A percentile compares a stretch with the other conserved stretches of the same genome.
Conservation (phyloP, 1,140 invertebrate genomes). For the Caenorhabditis inopinata region DNA sequence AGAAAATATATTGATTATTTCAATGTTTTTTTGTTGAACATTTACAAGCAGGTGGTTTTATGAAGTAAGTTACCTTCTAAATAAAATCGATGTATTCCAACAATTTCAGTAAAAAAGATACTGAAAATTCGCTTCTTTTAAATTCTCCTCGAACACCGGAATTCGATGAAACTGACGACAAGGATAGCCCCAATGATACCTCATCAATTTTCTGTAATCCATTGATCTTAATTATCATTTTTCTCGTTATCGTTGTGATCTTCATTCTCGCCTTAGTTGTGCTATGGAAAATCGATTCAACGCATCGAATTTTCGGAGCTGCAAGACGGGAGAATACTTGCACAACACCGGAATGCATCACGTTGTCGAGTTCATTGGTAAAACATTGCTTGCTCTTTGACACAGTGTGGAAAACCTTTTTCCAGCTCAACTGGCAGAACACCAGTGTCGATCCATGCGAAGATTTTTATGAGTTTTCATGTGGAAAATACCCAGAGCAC, state of each 20-base stretch:
- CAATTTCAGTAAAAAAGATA: conserved; percentile 12
- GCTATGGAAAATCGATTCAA: neutral
- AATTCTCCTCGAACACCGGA: neutral
- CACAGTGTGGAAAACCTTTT: neutral
- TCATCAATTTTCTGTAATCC: neutral
- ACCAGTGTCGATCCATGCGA: neutral
- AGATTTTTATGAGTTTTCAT: neutral
- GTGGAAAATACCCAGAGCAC: conserved; percentile 6
- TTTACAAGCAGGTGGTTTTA: conserved; percentile 8
- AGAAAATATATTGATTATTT: neutral
- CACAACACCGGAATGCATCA: neutral
- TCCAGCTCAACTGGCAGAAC: conserved; percentile 5
- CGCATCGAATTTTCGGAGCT: neutral
- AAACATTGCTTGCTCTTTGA: neutral
- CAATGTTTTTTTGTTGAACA: neutral
- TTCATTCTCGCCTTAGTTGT: neutral
- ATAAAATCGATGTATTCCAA: too few relatives aligned
- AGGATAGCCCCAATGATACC: neutral
- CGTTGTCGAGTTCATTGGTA: neutral
- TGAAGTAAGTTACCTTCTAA: neutral
- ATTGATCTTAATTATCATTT: neutral
- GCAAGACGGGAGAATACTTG: neutral
- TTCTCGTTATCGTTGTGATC: neutral
- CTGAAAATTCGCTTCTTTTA: neutral
- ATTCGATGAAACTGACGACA: neutral